Conservation (phyloP, 2,888 invertebrate genomes). For the Salticus scenicus region DNA sequence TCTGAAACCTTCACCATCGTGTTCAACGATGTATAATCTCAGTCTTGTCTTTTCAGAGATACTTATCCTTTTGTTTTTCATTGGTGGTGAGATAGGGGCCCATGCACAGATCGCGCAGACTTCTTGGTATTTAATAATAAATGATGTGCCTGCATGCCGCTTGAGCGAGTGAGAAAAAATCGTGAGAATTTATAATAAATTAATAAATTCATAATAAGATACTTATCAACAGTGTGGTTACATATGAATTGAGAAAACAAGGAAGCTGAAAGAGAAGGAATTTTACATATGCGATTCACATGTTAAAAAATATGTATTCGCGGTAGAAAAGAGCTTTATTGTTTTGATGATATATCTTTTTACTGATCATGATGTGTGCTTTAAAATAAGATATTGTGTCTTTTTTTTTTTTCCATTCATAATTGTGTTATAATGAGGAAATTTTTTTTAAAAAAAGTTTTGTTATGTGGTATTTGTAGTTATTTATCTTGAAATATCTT, state of each 20-base stretch:
- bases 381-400: no score
- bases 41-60: slow-evolving; percentile 14
- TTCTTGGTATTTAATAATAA: not conserved
- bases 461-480: no score
- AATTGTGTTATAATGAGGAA: no score
- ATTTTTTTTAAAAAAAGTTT: no score
- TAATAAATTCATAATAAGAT: slow-evolving; percentile 3
- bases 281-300: not conserved
- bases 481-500: no score
- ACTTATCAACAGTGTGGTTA: not conserved
- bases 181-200: slow-evolving; percentile 11
- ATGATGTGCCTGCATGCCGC: not conserved
- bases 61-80: not conserved
- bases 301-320: not conserved
- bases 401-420: no score
- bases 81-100: slow-evolving; percentile 14
- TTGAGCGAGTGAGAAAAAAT: not conserved
- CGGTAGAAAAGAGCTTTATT: no score
- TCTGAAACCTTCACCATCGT: not conserved
- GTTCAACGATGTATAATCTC: slow-evolving; percentile 37
- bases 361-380: no score
- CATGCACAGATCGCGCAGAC: slow-evolving; percentile 7
- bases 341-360: no score
- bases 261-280: not conserved
- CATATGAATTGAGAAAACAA: not conserved